Evolutionary conservation across 2,113 vertebrate species (phyloP), one percentile per base, ranked within the genome.

Genomic region (Phyllostomus hastatus): DNA sequence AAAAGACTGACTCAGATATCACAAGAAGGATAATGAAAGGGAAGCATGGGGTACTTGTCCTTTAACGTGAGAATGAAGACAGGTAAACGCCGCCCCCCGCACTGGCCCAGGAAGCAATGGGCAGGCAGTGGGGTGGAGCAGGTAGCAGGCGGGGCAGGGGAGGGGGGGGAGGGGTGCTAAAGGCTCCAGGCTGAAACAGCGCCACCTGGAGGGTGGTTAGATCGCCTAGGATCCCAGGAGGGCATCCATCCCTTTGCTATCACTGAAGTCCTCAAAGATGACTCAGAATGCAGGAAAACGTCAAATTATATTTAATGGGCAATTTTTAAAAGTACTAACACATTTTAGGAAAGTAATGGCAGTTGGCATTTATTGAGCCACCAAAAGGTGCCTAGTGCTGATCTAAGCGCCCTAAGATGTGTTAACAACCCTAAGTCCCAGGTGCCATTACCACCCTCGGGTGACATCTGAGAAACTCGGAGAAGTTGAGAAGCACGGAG

Each of bases 141-240:
- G 79, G 33, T 67, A 84, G 46, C 26, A 19, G 26, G 59, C 10
- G 10, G 59, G 59, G 57, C 10, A 9, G 22, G 24, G 3, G 57
- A 1, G 11, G 4, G 57, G 4, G 10, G 59, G 11, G 22, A 2
- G 7, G 10, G 24, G 9, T 5, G 73, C 35, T 48, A 41, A 38
- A 41, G 52, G 7, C 11, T 19, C 1, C 0, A 82, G 69, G 75
- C 31, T 20, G 20, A n/a, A 59, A 52, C 20, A 54, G 26, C 1
- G 5, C 46, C 64, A 17, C 46, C 72, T 10, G 4, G 16, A 80
- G 17, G 31, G 5, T 12, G 28, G n/a, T 10, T 28, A 46, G 33
- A 46, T 83, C 0, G 0, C 48, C 59, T 26, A 38, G 16, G 2
- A 35, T 5, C 17, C n/a, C 5, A n/a, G 4, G 22, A 59, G 7